Evolutionary conservation across 2,888 invertebrate genomes (phyloP).

Genomic region (Steinernema hermaphroditum): DNA sequence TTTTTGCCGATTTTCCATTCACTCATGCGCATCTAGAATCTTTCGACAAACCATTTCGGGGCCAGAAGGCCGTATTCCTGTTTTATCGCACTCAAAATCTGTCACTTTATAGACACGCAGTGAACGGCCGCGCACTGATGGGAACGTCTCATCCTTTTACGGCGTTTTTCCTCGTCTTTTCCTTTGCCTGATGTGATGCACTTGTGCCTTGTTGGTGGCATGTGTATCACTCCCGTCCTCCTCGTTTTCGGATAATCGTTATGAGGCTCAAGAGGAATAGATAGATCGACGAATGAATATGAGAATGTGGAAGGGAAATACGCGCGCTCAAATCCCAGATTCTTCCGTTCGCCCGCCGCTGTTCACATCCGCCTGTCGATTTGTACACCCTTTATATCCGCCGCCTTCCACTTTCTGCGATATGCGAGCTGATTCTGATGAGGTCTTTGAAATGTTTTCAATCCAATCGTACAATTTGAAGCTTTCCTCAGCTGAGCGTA

Average conservation of each 20-base stretch:
- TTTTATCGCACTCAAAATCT: constrained; percentile 28
- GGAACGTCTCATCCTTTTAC: constrained; percentile 18
- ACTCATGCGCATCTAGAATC: not conserved
- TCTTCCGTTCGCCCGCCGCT: not conserved
- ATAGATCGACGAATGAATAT: constrained; percentile 23
- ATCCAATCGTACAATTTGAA: too few species aligned
- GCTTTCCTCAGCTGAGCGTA: too few species aligned
- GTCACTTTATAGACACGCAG: constrained; percentile 30
- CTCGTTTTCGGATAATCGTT: constrained; percentile 31
- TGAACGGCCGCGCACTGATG: constrained; percentile 14
- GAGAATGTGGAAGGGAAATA: constrained; percentile 13
- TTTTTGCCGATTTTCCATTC: not conserved
- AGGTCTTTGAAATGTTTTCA: too few species aligned
- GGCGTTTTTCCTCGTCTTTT: constrained; percentile 15
- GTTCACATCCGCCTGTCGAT: not conserved
- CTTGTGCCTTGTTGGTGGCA: constrained; percentile 22
- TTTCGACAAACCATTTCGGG: constrained; percentile 4
- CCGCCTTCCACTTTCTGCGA: too few species aligned
- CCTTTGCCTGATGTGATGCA: constrained; percentile 5
- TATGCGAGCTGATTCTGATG: too few species aligned
- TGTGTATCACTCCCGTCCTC: constrained; percentile 5
- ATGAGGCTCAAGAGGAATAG: constrained; percentile 30
- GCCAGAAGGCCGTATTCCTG: constrained; percentile 21
- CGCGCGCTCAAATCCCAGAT: constrained; percentile 12
- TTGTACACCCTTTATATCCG: not conserved